Percentiles rank a stretch among this genome's conserved stretches.
phyloP scores from a whole-genome alignment of 2,888 invertebrate species.

The Clistopyga incitator region DNA sequence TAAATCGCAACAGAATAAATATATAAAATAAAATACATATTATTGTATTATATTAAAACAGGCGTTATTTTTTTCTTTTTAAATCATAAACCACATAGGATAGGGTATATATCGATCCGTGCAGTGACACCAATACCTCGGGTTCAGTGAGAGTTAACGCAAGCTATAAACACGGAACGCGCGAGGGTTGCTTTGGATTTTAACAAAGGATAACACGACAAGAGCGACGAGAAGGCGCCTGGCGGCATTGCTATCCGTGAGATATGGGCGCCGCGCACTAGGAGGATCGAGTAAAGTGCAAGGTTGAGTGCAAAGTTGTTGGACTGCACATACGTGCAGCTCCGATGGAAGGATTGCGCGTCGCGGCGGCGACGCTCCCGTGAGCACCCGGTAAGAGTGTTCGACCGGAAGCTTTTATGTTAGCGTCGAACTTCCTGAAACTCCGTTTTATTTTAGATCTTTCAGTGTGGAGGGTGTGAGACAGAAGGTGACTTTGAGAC shows the following conservation, averaged over 20 bases:
- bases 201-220: constrained; percentile 28
- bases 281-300: constrained; percentile 62
- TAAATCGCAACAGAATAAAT: too few species aligned
- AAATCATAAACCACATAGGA: not conserved
- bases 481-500: not conserved
- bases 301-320: constrained; percentile 72
- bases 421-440: constrained; percentile 68
- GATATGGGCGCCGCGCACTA: constrained; percentile 55
- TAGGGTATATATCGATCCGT: constrained; percentile 32
- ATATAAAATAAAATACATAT: too few species aligned
- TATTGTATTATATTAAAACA: too few species aligned
- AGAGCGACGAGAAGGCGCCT: constrained; percentile 21
- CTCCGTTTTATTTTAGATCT: constrained; percentile 68
- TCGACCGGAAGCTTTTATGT: constrained; percentile 72
- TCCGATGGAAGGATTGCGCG: constrained; percentile 29
- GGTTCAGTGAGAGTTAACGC: constrained; percentile 21
- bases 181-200: not conserved
- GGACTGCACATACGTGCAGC: constrained; percentile 65
- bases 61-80: too few species aligned
- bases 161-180: constrained; percentile 13
- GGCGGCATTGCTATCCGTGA: constrained; percentile 23
- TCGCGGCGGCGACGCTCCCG: constrained; percentile 25
- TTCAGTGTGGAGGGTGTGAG: not conserved
- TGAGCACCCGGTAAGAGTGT: constrained; percentile 64
- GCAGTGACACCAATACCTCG: constrained; percentile 25